Conservation (phyloP, 2,797 vertebrate genomes). For the Hypotaenidia okinawae region DNA sequence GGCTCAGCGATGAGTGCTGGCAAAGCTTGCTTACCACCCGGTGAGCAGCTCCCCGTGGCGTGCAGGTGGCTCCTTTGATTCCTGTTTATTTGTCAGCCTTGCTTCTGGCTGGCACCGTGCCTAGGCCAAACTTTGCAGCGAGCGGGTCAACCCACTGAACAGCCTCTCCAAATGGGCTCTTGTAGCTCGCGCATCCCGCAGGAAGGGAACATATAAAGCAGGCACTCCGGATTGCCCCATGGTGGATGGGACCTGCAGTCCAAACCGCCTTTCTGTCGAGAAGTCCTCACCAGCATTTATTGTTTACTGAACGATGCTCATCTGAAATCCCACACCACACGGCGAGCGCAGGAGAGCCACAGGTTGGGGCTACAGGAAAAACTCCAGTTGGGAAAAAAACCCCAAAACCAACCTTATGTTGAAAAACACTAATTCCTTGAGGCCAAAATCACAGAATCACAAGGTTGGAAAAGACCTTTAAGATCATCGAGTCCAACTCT, state of each 20-base stretch:
- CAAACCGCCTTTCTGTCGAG: not conserved
- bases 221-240: accelerated
- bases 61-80: conserved; percentile 56
- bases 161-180: not conserved
- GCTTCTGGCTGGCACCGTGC: not conserved
- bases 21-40: not conserved
- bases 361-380: accelerated
- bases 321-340: not conserved
- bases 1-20: conserved; percentile 17
- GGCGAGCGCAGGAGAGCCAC: accelerated
- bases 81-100: not conserved
- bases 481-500: no score
- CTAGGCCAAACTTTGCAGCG: not conserved
- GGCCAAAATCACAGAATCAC: not conserved
- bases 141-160: not conserved
- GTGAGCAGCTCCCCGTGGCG: conserved; percentile 12
- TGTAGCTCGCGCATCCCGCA: accelerated
- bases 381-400: not conserved
- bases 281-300: accelerated
- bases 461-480: no score
- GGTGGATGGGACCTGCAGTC: accelerated
- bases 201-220: accelerated
- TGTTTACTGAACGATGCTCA: accelerated
- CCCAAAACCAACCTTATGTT: no score
- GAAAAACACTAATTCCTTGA: not conserved